Conservation (phyloP, 1,140 invertebrate species). For the Drosophila arawakana region DNA sequence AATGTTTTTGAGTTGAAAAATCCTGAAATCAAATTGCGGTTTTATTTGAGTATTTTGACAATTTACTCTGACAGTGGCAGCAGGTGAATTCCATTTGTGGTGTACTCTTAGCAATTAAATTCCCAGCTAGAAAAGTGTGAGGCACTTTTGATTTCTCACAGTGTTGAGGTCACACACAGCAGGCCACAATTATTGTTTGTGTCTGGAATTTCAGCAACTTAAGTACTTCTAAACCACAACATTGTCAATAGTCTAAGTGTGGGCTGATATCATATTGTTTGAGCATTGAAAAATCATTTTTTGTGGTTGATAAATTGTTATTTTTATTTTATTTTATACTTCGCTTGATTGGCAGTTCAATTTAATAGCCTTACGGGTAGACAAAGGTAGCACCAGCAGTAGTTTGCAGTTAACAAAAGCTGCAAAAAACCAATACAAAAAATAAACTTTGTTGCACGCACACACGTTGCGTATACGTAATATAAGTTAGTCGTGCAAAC, state of each 20-base stretch:
- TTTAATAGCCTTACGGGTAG: conserved; percentile 17
- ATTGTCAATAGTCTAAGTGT: conserved; percentile 11
- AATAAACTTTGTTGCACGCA: conserved; percentile 37
- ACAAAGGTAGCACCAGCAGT: background rate
- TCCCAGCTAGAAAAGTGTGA: conserved; percentile 14
- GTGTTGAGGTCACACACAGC: conserved; percentile 8
- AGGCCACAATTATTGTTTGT: conserved; percentile 32
- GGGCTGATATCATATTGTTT: background rate
- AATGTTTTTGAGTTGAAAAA: conserved; percentile 56
- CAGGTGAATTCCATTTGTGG: conserved; percentile 18
- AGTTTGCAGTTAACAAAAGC: background rate
- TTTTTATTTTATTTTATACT: background rate
- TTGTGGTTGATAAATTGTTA: background rate
- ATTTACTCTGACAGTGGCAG: conserved; percentile 11
- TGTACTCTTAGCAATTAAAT: conserved; percentile 34
- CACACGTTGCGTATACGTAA: conserved; percentile 63
- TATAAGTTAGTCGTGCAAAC: conserved; percentile 48
- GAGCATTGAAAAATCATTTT: background rate
- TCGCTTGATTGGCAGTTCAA: conserved; percentile 33
- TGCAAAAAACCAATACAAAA: conserved; percentile 24
- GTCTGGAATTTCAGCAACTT: conserved; percentile 9
- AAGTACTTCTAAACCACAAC: conserved; percentile 15
- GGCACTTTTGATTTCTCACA: background rate
- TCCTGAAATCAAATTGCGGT: conserved; percentile 46
- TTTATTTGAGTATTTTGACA: conserved; percentile 35